Base-by-base conservation (phyloP, 2,888 invertebrate genomes). In the Horisme vitalbata region DNA sequence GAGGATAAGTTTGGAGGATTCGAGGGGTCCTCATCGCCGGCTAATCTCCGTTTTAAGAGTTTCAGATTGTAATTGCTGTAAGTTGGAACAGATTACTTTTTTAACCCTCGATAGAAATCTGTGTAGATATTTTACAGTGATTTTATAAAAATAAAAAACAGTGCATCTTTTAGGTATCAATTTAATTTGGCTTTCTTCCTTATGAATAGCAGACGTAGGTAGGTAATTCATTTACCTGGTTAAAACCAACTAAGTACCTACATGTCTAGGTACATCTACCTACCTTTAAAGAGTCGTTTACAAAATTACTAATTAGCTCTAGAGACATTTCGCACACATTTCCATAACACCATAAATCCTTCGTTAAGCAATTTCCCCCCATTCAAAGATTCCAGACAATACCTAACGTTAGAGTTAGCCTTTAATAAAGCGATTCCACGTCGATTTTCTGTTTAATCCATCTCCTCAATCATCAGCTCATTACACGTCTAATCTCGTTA, bases 401-500 rank as follows among this genome's bases (percentile, higher is more conserved):
- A 11, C 6, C 11, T 10, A 20, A 6, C 6, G 30, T 24, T 28
- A 18, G 8, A 20, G 30, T 15, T 33, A 18, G 26, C 6, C 11
- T 7, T 3, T 7, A 10, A 26, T 10, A 38, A 39, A 39, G 34
- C 32, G 30, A 44, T 44, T 47, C 43, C 44, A 37, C 45, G 15
- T 37, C 20, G 28, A 38, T 45, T 39, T 35, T 34, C 10, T 13
- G 30, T 31, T 12, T 43, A 53, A 52, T 46, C 50, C 46, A 11
- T 13, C 28, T 41, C 45, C 65, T 68, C 62, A 41, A 62, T 69
- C 61, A 65, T 32, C 24, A 41, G 37, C 39, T 61, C 65, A 68
- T 63, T 63, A 62, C 60, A 52, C 41, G 55, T 55, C 26, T 80
- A 82, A 83, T 82, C 79, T 71, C 71, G 67, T 71, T 71, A 68